phyloP scores from a whole-genome alignment of 2,888 invertebrate species.

The Nemotelus pantherinus region DNA sequence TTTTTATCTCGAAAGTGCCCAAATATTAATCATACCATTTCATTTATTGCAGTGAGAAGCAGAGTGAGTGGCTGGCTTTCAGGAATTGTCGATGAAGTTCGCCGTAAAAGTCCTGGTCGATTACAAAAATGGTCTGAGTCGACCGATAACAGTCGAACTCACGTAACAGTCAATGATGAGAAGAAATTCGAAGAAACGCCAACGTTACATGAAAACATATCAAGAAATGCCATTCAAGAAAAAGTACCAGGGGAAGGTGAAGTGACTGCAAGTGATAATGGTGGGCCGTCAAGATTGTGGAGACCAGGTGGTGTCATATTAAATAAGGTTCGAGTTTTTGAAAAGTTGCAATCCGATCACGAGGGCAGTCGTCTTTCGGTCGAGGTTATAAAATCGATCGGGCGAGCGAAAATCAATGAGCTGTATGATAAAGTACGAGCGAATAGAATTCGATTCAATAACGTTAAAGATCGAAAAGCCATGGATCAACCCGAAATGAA shows the following conservation, averaged over 20 bases:
- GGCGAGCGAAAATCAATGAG: conserved; percentile 51
- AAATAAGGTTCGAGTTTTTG: conserved; percentile 33
- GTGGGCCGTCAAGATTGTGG: conserved; percentile 24
- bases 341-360: conserved; percentile 4
- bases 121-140: conserved; percentile 52
- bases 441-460: conserved; percentile 45
- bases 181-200: neutral
- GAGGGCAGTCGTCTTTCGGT: conserved; percentile 5
- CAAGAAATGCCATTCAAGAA: neutral
- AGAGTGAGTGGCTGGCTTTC: conserved; percentile 52
- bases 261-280: neutral
- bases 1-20: too few species aligned
- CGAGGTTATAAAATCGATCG: conserved; percentile 41
- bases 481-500: conserved; percentile 33
- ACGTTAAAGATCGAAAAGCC: conserved; percentile 40
- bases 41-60: conserved; percentile 45
- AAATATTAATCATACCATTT: neutral
- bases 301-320: conserved; percentile 32
- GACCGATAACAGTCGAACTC: neutral
- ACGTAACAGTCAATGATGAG: neutral
- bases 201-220: neutral
- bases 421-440: conserved; percentile 51
- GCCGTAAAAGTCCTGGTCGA: conserved; percentile 48
- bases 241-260: neutral
- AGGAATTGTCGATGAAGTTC: conserved; percentile 52